Conservation (phyloP, 2,888 invertebrate species). For the Cosmopolites sordidus region DNA sequence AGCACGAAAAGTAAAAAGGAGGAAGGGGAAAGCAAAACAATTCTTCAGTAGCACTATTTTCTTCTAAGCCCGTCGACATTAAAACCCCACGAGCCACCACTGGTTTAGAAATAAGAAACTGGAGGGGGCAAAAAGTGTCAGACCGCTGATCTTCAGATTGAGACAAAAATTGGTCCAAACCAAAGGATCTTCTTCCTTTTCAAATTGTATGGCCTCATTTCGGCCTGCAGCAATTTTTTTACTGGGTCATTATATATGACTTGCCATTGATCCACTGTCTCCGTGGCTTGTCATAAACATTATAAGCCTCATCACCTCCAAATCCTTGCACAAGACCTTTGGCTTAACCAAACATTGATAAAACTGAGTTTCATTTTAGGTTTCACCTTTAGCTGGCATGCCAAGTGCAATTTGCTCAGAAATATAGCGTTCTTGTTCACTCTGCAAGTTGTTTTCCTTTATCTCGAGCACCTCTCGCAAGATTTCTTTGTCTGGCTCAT, state of each 20-base stretch:
- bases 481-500: conserved; percentile 86
- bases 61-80: too few relatives aligned
- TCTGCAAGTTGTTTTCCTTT: conserved; percentile 82
- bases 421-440: conserved; percentile 92
- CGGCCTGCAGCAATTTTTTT: conserved; percentile 73
- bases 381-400: conserved; percentile 74
- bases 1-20: too few relatives aligned
- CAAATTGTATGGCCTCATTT: conserved; percentile 95
- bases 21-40: too few relatives aligned
- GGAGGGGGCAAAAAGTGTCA: too few relatives aligned
- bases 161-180: conserved; percentile 96
- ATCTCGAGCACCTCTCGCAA: conserved; percentile 90
- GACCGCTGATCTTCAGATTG: too few relatives aligned
- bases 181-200: conserved; percentile 93
- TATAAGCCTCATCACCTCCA: conserved; percentile 95
- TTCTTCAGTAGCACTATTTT: too few relatives aligned
- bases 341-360: conserved; percentile 95
- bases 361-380: conserved; percentile 78
- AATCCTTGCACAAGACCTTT: conserved; percentile 87
- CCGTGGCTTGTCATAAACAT: conserved; percentile 98
- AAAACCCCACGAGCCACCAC: too few relatives aligned
- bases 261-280: conserved; percentile 78
- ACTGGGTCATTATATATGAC: conserved; percentile 85
- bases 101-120: too few relatives aligned
- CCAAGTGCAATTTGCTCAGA: conserved; percentile 98